Evolutionary conservation across 2,113 vertebrate species (phyloP).

Genomic region (Channa maculata): DNA sequence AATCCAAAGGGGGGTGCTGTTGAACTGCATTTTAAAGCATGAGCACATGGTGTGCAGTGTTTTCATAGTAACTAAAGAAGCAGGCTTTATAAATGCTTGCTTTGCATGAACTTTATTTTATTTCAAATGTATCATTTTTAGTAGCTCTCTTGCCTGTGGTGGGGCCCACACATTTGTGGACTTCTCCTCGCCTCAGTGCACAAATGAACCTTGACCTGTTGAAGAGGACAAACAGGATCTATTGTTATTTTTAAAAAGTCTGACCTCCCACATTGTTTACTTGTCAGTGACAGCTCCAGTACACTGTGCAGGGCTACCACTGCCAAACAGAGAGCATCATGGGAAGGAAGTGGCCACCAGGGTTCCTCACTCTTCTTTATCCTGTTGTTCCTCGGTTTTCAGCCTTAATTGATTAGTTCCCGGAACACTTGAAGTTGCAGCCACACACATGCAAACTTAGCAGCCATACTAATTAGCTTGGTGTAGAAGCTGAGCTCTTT

Average conservation of each 20-base stretch:
- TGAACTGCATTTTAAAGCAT: neutral
- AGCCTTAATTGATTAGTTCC: constrained; percentile 59
- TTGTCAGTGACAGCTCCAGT: constrained; percentile 28
- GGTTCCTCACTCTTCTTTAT: constrained; percentile 14
- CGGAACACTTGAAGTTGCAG: constrained; percentile 49
- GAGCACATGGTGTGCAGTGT: neutral
- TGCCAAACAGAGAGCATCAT: constrained; percentile 59
- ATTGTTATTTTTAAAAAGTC: constrained; percentile 35
- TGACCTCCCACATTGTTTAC: constrained; percentile 51
- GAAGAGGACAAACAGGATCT: constrained; percentile 19
- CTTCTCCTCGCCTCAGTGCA: neutral
- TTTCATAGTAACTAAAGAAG: neutral
- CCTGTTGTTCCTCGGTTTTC: constrained; percentile 23
- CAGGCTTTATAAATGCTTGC: neutral
- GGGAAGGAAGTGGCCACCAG: constrained; percentile 37
- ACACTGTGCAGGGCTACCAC: neutral
- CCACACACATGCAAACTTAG: constrained; percentile 3
- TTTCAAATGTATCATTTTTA: neutral
- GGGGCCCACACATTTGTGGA: neutral
- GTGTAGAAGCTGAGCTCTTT: constrained; percentile 20
- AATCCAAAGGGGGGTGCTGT: constrained; percentile 15
- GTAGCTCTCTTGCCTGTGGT: neutral
- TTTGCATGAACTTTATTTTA: neutral
- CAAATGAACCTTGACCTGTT: constrained; percentile 18
- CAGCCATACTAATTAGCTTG: constrained; percentile 34